Conservation (phyloP, 2,113 vertebrate genomes). For the Channa maculata region DNA sequence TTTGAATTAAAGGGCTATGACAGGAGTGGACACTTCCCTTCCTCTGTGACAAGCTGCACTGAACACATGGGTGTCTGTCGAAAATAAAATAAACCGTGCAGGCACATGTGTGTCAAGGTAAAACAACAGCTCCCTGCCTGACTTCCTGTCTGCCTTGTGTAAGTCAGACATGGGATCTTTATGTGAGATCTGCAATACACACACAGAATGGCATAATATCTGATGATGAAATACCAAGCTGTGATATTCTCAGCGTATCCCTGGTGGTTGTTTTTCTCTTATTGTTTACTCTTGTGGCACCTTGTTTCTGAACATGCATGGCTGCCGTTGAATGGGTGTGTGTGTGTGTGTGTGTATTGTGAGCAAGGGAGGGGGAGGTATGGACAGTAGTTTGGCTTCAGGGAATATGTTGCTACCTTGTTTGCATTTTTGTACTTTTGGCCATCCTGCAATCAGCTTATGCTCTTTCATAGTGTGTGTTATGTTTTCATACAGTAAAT, state of each 20-base stretch:
- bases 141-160: slow-evolving; percentile 85
- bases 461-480: slow-evolving; percentile 30
- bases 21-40: slow-evolving; percentile 53
- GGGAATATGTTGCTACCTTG: slow-evolving; percentile 46
- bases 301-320: slow-evolving; percentile 68
- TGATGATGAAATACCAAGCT: slow-evolving; percentile 62
- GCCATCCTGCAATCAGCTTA: slow-evolving; percentile 33
- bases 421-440: slow-evolving; percentile 38
- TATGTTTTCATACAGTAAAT: slow-evolving; percentile 8
- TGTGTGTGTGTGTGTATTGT: slow-evolving; percentile 31
- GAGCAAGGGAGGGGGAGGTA: neutral
- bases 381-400: slow-evolving; percentile 42
- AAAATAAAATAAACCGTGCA: slow-evolving; percentile 52
- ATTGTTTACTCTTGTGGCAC: slow-evolving; percentile 58
- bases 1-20: slow-evolving; percentile 62
- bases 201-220: slow-evolving; percentile 54
- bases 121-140: slow-evolving; percentile 45
- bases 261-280: slow-evolving; percentile 46
- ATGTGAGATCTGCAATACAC: slow-evolving; percentile 62
- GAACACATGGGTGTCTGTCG: slow-evolving; percentile 49
- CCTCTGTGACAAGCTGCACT: slow-evolving; percentile 39
- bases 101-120: slow-evolving; percentile 36
- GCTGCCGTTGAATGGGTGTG: slow-evolving; percentile 65
- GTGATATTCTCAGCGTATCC: slow-evolving; percentile 47
- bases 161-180: slow-evolving; percentile 83